phyloP scores from a whole-genome alignment of 1,140 invertebrate species.

The Diachasmimorpha longicaudata region DNA sequence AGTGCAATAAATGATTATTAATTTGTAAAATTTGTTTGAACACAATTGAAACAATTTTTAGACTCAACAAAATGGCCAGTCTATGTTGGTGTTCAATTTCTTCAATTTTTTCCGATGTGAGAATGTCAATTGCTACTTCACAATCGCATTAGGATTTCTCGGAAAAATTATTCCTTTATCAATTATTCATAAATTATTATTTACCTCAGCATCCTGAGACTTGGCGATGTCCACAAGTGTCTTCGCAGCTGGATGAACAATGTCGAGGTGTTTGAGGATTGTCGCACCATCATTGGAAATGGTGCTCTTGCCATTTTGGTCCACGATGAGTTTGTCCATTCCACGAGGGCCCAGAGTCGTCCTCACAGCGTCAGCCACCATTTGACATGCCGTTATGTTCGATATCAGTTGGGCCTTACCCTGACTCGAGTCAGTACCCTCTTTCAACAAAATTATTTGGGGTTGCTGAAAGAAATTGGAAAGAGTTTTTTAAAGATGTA shows the following conservation, averaged over 20 bases:
- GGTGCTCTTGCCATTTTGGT: conserved; percentile 85
- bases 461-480: conserved; percentile 78
- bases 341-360: conserved; percentile 98
- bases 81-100: conserved; percentile 37
- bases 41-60: conserved; percentile 41
- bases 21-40: conserved; percentile 37
- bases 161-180: no score
- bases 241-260: conserved; percentile 97
- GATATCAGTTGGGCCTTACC: conserved; percentile 96
- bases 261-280: conserved; percentile 96
- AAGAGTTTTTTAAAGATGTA: neutral
- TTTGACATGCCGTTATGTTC: conserved; percentile 99
- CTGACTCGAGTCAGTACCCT: conserved; percentile 96
- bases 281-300: conserved; percentile 99
- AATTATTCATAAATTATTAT: no score
- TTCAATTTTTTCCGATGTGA: conserved; percentile 35
- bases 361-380: conserved; percentile 92
- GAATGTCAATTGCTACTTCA: neutral
- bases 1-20: neutral
- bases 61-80: conserved; percentile 44
- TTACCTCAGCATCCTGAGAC: conserved; percentile 98
- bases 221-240: conserved; percentile 98
- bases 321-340: conserved; percentile 99
- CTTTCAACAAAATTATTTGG: conserved; percentile 97
- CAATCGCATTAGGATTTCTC: neutral